A percentile compares a stretch with the other conserved stretches of the same genome.
These are phyloP conservation scores for Agrypnia vestita DNA, from an alignment of 1,140 invertebrate genomes.

Conservation along the genomic window DNA sequence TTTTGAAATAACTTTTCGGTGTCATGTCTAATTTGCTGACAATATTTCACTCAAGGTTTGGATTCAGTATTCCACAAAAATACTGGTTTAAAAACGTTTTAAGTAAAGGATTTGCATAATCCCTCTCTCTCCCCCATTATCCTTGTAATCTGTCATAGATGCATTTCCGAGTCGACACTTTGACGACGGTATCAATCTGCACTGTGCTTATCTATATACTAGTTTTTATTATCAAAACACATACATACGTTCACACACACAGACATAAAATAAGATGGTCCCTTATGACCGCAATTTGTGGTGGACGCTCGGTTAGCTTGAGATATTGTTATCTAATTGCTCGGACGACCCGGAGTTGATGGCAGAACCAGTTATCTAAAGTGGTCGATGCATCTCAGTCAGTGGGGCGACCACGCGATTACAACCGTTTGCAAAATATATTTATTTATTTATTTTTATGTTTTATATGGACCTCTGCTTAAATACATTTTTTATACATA, in stretches of 20 bases:
- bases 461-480: too few relatives aligned
- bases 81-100: too few relatives aligned
- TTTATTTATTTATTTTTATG: too few relatives aligned
- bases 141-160: neutral
- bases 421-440: neutral
- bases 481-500: too few relatives aligned
- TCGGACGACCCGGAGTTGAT: constrained; percentile 20
- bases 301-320: constrained; percentile 29
- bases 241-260: neutral
- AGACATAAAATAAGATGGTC: constrained; percentile 28
- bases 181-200: neutral
- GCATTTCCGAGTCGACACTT: neutral
- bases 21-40: too few relatives aligned
- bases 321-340: constrained; percentile 48
- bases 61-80: too few relatives aligned
- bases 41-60: too few relatives aligned
- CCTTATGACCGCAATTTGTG: constrained; percentile 47
- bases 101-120: too few relatives aligned
- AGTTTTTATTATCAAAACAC: too few relatives aligned
- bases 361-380: constrained; percentile 34
- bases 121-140: too few relatives aligned
- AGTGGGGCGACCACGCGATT: neutral
- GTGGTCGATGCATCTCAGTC: constrained; percentile 14
- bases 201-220: too few relatives aligned
- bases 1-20: too few relatives aligned